Percentiles rank a stretch among this genome's conserved stretches.
phyloP scores from a whole-genome alignment of 2,888 invertebrate genomes.

The Argynnis bischoffii region DNA sequence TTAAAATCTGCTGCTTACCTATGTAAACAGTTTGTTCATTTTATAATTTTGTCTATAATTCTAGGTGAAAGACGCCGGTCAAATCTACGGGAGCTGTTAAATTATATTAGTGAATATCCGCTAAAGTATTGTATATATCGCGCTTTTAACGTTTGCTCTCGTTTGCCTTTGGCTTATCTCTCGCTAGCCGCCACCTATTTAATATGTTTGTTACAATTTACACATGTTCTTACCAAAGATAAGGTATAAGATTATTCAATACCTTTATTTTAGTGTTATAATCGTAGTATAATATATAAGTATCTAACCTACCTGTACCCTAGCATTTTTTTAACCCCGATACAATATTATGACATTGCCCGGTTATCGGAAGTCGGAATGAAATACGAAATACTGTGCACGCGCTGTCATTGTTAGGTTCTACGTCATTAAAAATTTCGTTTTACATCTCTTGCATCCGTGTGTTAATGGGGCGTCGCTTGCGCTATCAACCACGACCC shows the following conservation, averaged over 20 bases:
- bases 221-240: constrained; percentile 11
- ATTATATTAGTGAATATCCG: constrained; percentile 24
- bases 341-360: constrained; percentile 73
- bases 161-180: constrained; percentile 28
- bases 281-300: background rate
- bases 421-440: constrained; percentile 56
- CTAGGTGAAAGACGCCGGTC: constrained; percentile 20
- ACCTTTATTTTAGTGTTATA: too few relatives aligned
- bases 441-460: constrained; percentile 49
- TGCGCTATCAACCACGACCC: too few relatives aligned
- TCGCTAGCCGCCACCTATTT: constrained; percentile 24
- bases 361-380: constrained; percentile 73
- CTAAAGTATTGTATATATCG: constrained; percentile 28
- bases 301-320: background rate
- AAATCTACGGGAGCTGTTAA: constrained; percentile 21
- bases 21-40: background rate
- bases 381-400: constrained; percentile 61
- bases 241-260: too few relatives aligned
- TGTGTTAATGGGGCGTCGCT: too few relatives aligned
- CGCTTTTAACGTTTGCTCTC: constrained; percentile 13
- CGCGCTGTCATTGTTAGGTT: constrained; percentile 71
- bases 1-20: background rate
- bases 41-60: constrained; percentile 10
- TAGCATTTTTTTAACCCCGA: background rate
- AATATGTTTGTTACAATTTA: constrained; percentile 30